Conservation (phyloP, 2,888 invertebrate species). For the Melolontha melolontha region DNA sequence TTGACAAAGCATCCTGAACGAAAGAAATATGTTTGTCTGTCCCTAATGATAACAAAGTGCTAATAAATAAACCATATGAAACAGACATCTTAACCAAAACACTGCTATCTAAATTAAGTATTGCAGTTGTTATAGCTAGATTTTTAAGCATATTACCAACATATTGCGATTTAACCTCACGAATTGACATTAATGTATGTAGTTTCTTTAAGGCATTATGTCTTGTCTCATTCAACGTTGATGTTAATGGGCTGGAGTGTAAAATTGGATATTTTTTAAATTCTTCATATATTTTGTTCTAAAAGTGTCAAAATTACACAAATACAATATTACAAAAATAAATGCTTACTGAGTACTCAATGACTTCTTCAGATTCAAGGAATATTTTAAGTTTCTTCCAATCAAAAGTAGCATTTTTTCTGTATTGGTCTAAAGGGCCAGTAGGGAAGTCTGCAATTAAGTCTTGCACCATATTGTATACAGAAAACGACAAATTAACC, state of each 20-base stretch:
- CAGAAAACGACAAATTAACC: no score
- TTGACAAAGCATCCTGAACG: conserved; percentile 61
- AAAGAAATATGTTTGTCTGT: conserved; percentile 71
- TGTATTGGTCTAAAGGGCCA: conserved; percentile 74
- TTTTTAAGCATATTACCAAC: conserved; percentile 32
- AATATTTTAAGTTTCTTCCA: conserved; percentile 73
- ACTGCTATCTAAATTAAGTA: conserved; percentile 72
- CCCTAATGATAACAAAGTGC: conserved; percentile 73
- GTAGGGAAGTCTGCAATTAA: conserved; percentile 64
- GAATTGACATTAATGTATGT: conserved; percentile 30
- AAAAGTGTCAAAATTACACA: neutral
- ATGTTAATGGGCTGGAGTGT: conserved; percentile 31
- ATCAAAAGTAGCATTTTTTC: conserved; percentile 75
- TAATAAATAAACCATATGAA: conserved; percentile 76
- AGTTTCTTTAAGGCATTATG: conserved; percentile 40
- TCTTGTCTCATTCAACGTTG: conserved; percentile 44
- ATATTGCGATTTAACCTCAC: conserved; percentile 13
- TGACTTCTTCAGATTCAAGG: conserved; percentile 68
- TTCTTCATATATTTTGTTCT: conserved; percentile 43
- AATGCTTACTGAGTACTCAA: conserved; percentile 66
- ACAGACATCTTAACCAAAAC: conserved; percentile 74
- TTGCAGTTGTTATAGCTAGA: conserved; percentile 64
- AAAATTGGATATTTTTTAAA: conserved; percentile 45
- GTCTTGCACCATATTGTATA: neutral
- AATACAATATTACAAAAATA: neutral